These are phyloP conservation scores for Azorinus chamasolen DNA, from an alignment of 2,888 invertebrate species.

Conservation along the genomic window DNA sequence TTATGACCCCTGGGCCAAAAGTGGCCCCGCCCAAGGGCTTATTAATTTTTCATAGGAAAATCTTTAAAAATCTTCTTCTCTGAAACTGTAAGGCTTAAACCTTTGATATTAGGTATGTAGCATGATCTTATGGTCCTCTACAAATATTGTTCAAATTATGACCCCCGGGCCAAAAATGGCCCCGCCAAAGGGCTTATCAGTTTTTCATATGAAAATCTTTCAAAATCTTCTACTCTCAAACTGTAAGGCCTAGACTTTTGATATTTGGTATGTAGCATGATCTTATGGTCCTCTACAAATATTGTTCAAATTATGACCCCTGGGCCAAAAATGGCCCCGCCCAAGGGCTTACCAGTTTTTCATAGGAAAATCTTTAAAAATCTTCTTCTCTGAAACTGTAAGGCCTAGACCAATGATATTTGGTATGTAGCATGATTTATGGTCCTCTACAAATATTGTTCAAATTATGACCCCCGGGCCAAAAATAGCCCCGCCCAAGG, in stretches of 20 bases:
- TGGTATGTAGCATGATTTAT: background rate
- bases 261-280: background rate
- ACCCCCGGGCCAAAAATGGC: too few species aligned
- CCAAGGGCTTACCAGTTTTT: background rate
- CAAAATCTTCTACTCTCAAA: background rate
- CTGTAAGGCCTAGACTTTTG: background rate
- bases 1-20: too few species aligned
- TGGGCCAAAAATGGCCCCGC: background rate
- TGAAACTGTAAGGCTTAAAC: too few species aligned
- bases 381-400: background rate
- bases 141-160: too few species aligned
- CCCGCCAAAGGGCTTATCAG: too few species aligned
- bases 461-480: background rate
- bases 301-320: slow-evolving; percentile 4
- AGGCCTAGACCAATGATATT: background rate
- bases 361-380: slow-evolving; percentile 1
- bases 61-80: too few species aligned
- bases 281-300: background rate
- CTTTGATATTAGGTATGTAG: too few species aligned
- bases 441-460: background rate
- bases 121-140: too few species aligned
- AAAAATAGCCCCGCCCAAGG: background rate
- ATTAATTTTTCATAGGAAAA: too few species aligned
- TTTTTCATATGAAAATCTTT: background rate
- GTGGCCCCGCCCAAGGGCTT: too few species aligned